Evolutionary conservation across 2,113 vertebrate genomes (phyloP).

Genomic region (Felis chaus): DNA sequence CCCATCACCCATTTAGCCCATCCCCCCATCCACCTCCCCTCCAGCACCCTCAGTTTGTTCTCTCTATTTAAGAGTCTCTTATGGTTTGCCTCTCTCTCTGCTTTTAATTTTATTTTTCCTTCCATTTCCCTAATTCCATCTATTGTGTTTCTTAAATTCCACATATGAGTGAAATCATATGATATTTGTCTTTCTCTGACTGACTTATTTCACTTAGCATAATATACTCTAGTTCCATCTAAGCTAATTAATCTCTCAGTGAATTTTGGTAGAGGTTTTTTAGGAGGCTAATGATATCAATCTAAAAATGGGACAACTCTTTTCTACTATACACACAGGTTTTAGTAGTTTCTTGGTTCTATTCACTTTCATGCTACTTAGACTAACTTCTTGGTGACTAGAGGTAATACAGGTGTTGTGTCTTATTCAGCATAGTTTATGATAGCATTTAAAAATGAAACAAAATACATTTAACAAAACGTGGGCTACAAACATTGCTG

Average conservation of each 20-base stretch:
- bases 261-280: not conserved
- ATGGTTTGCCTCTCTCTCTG: too few species aligned
- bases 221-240: too few species aligned
- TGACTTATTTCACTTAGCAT: too few species aligned
- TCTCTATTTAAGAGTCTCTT: too few species aligned
- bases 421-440: not conserved
- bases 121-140: too few species aligned
- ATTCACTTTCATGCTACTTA: not conserved
- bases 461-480: not conserved
- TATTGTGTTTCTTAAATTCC: too few species aligned
- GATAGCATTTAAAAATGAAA: not conserved
- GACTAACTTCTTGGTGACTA: not conserved
- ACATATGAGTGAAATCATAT: too few species aligned
- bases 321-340: not conserved
- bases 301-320: not conserved
- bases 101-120: too few species aligned
- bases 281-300: not conserved
- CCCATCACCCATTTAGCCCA: too few species aligned
- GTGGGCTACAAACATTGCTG: not conserved
- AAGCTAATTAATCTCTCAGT: not conserved
- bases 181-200: too few species aligned
- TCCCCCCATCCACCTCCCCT: too few species aligned
- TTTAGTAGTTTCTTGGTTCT: not conserved
- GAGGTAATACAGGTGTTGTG: not conserved
- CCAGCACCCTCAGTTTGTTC: too few species aligned